Percentiles rank a stretch among this genome's conserved stretches.
Conservation (phyloP, 2,888 invertebrate genomes). For the Onchidella celtica region DNA sequence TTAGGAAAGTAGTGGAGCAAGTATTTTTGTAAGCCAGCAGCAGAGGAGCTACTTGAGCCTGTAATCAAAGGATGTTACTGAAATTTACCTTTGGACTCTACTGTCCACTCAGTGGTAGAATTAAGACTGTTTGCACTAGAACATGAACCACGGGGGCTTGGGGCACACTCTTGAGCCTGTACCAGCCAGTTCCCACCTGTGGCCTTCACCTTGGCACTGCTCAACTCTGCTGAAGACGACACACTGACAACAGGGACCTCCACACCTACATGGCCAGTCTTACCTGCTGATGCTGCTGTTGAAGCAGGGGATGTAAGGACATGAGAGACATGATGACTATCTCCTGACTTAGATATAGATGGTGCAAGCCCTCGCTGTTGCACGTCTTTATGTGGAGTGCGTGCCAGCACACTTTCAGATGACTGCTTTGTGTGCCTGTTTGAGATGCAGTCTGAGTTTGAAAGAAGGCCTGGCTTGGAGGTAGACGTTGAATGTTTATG, state of each 20-base stretch:
- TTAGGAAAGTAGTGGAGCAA: no score
- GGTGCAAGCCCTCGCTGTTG: neutral
- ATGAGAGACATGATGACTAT: neutral
- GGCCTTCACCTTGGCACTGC: slow-evolving; percentile 61
- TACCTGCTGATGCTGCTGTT: slow-evolving; percentile 35
- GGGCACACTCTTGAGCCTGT: slow-evolving; percentile 66
- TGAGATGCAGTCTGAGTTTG: neutral
- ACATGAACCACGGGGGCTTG: slow-evolving; percentile 74
- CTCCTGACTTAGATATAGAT: neutral
- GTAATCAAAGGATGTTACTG: neutral
- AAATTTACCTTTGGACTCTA: slow-evolving; percentile 60
- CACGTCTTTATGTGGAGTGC: no score
- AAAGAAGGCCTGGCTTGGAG: neutral
- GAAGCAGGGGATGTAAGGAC: neutral
- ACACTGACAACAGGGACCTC: slow-evolving; percentile 43
- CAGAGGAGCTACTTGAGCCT: no score
- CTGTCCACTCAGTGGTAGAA: slow-evolving; percentile 79
- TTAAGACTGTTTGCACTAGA: slow-evolving; percentile 73
- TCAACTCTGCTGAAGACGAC: slow-evolving; percentile 28
- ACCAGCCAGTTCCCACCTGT: slow-evolving; percentile 76
- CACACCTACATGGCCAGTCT: slow-evolving; percentile 32
- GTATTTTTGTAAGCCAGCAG: no score
- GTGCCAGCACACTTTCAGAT: neutral
- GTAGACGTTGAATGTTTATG: neutral
- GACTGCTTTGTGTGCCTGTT: neutral